Conservation (phyloP, 2,113 vertebrate species). For the Spizaetus ornatus region DNA sequence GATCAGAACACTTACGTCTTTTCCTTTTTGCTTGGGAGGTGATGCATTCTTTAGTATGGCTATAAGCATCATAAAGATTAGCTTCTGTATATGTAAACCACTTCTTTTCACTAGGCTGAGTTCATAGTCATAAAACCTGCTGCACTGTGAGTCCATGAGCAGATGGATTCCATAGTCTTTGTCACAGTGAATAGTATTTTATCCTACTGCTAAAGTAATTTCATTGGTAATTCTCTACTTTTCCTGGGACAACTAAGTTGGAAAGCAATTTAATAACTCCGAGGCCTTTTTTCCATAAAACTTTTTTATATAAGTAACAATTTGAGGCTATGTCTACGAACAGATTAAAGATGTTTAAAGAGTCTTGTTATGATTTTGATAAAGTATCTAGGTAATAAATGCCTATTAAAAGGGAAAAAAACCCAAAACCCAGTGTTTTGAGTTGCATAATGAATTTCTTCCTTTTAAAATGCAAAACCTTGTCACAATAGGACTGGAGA, state of each 20-base stretch:
- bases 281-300: not conserved
- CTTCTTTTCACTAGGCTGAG: not conserved
- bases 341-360: not conserved
- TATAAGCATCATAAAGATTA: not conserved
- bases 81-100: not conserved
- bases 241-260: not conserved
- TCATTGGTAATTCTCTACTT: not conserved
- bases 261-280: not conserved
- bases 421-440: not conserved
- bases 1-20: not conserved
- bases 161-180: not conserved
- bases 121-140: not conserved
- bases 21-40: not conserved
- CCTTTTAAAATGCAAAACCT: not conserved
- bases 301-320: not conserved
- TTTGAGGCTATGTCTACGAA: not conserved
- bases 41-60: not conserved
- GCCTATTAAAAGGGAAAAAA: not conserved
- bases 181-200: not conserved
- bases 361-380: not conserved
- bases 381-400: not conserved
- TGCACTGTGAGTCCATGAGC: not conserved
- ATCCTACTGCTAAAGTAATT: not conserved
- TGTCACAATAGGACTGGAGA: not conserved
- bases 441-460: not conserved